phyloP scores from a whole-genome alignment of 2,113 vertebrate species.

The Monarcha castaneiventris region DNA sequence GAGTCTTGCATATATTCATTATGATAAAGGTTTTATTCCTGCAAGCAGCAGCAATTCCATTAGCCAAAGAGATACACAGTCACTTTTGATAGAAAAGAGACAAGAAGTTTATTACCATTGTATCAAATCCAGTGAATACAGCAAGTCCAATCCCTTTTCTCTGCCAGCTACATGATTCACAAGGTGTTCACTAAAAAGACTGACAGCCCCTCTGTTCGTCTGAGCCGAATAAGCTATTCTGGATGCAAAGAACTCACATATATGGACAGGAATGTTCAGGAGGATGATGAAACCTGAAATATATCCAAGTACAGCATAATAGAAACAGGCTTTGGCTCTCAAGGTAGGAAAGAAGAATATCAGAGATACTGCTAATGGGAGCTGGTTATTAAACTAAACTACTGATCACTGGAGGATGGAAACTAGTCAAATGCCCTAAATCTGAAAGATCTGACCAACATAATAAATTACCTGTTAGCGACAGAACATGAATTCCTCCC shows the following conservation, averaged over 20 bases:
- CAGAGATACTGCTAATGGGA: not conserved
- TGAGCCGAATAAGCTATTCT: not conserved
- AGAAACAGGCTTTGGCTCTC: constrained; percentile 25
- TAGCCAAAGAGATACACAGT: constrained; percentile 1
- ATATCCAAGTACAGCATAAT: not conserved
- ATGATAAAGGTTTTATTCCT: not conserved
- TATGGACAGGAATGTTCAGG: constrained; percentile 17
- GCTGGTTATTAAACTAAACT: not conserved
- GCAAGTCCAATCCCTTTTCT: not conserved
- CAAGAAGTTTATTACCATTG: constrained; percentile 32
- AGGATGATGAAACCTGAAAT: constrained; percentile 12
- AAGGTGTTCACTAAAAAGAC: constrained; percentile 12
- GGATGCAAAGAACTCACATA: not conserved
- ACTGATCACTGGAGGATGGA: not conserved
- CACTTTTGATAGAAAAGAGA: not conserved
- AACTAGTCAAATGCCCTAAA: not conserved
- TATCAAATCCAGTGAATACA: constrained; percentile 30
- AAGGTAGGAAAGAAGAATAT: constrained; percentile 7
- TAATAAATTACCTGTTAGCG: not conserved
- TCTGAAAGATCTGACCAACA: not conserved
- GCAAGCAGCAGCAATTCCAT: not conserved
- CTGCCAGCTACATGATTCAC: constrained; percentile 50
- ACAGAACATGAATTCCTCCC: not conserved
- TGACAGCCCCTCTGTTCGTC: not conserved
- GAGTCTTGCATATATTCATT: not conserved